Evolutionary conservation across 2,797 vertebrate species (phyloP).

Genomic region (Poecile montanus): DNA sequence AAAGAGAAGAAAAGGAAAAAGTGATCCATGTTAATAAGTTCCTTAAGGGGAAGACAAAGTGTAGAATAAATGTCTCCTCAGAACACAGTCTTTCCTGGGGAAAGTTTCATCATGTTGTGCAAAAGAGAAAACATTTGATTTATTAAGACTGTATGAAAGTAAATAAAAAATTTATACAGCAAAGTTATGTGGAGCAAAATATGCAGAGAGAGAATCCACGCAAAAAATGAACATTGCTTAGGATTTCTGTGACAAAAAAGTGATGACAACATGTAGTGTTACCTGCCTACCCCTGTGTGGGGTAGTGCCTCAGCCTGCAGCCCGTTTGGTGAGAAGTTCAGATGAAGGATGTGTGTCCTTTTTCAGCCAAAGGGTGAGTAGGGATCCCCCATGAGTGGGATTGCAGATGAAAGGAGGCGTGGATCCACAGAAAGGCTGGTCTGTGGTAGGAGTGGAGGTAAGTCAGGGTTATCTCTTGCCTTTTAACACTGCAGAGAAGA

Average conservation of each 20-base stretch:
- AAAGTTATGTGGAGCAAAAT: background rate
- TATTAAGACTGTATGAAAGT: background rate
- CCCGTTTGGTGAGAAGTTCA: background rate
- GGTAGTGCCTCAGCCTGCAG: background rate
- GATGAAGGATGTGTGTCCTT: background rate
- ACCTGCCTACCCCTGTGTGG: background rate
- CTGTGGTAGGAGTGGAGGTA: fast-evolving
- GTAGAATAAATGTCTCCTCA: background rate
- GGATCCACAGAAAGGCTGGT: background rate
- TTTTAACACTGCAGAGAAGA: background rate
- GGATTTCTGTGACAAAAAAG: background rate
- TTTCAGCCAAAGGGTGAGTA: background rate
- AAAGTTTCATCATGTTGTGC: background rate
- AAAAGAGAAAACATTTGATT: background rate
- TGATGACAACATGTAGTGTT: fast-evolving
- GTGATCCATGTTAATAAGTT: background rate
- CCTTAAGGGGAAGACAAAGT: background rate
- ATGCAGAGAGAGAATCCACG: background rate
- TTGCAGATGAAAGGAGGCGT: background rate
- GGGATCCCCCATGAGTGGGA: background rate
- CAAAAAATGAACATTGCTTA: background rate
- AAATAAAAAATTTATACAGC: background rate
- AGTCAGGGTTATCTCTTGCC: background rate
- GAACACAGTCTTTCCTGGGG: background rate
- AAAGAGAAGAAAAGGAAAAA: background rate